Conservation (phyloP, 2,113 vertebrate species). For the Notothenia rossii region DNA sequence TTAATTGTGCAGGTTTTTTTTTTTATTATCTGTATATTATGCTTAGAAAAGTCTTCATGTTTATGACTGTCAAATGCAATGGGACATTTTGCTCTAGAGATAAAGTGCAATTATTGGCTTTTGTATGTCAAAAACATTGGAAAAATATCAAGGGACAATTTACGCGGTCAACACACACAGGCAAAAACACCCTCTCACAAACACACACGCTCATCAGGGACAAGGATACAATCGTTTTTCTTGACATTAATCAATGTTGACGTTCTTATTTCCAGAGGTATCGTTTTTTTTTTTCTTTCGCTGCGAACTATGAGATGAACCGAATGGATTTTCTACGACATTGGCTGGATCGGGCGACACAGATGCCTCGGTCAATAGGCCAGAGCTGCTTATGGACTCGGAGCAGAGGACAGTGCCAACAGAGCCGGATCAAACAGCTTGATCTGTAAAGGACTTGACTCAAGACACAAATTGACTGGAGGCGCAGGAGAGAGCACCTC, state of each 20-base stretch:
- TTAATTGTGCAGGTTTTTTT: background rate
- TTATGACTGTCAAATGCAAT: background rate
- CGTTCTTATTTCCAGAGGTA: slow-evolving; percentile 66
- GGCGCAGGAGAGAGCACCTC: slow-evolving; percentile 41
- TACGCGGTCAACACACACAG: background rate
- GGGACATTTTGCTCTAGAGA: background rate
- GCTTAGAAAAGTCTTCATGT: background rate
- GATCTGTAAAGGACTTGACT: slow-evolving; percentile 72
- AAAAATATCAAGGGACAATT: slow-evolving; percentile 33
- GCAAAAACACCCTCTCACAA: slow-evolving; percentile 37
- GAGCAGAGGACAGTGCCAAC: slow-evolving; percentile 41
- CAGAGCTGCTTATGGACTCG: slow-evolving; percentile 59
- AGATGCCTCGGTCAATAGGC: slow-evolving; percentile 72
- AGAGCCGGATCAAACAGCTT: slow-evolving; percentile 69
- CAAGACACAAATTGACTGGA: slow-evolving; percentile 70
- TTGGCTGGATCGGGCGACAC: slow-evolving; percentile 38
- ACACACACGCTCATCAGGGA: slow-evolving; percentile 57
- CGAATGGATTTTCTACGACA: slow-evolving; percentile 50
- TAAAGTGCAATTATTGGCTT: background rate
- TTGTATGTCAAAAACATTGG: slow-evolving; percentile 12
- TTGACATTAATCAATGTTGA: slow-evolving; percentile 72
- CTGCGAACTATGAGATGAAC: slow-evolving; percentile 46
- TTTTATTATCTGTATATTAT: background rate
- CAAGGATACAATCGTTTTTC: slow-evolving; percentile 45
- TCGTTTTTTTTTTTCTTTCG: slow-evolving; percentile 5